Percentiles rank a stretch among this genome's conserved stretches.
These are phyloP conservation scores for Eucriotettix oculatus DNA, from an alignment of 2,888 invertebrate genomes.

Conservation along the genomic window DNA sequence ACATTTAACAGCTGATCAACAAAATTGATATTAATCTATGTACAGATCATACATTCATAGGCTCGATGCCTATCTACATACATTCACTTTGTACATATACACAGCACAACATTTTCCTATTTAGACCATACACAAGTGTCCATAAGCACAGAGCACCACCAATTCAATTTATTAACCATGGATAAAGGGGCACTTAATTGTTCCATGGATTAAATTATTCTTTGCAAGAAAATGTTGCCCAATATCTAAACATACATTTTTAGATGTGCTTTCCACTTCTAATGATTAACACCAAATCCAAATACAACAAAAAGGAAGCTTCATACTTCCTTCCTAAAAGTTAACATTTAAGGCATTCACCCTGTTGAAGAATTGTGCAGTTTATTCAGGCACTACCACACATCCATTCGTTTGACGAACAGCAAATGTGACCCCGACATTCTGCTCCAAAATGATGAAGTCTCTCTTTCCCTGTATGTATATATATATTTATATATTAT, in stretches of 20 bases:
- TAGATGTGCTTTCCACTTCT: no score
- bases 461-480: no score
- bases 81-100: background rate
- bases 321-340: background rate
- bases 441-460: no score
- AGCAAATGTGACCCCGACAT: no score
- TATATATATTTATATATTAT: no score
- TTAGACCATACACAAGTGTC: background rate
- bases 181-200: background rate
- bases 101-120: background rate
- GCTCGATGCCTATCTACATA: background rate
- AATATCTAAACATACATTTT: no score
- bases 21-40: background rate
- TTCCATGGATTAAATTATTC: no score
- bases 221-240: background rate
- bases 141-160: background rate
- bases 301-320: no score
- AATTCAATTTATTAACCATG: background rate
- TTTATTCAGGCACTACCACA: background rate
- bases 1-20: conserved; percentile 1
- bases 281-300: no score
- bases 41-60: background rate
- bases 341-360: background rate
- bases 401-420: no score
- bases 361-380: background rate